Evolutionary conservation across 2,113 vertebrate genomes (phyloP).

Genomic region (Prunella himalayana): DNA sequence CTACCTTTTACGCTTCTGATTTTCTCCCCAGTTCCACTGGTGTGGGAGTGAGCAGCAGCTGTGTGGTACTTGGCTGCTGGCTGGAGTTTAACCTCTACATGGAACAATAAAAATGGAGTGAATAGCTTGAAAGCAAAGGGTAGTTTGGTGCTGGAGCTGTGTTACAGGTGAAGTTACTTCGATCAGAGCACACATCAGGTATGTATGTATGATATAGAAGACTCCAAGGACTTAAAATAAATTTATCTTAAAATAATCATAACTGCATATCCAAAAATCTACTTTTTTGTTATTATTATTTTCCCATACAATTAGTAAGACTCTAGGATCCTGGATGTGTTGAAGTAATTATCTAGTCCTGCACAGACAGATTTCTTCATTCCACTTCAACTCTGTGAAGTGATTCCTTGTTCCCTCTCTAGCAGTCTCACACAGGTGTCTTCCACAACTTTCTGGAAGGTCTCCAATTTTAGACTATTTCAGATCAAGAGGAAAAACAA

Average conservation of each 20-base stretch:
- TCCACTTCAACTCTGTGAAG: not conserved
- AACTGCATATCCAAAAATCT: not conserved
- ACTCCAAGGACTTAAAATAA: not conserved
- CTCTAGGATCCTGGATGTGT: not conserved
- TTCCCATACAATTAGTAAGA: not conserved
- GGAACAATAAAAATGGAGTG: not conserved
- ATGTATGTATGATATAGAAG: not conserved
- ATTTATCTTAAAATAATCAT: not conserved
- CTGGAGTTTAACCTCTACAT: not conserved
- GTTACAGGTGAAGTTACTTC: not conserved
- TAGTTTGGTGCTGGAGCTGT: not conserved
- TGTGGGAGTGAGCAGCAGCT: not conserved
- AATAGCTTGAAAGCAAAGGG: not conserved
- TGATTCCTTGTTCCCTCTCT: not conserved
- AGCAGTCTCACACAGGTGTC: not conserved
- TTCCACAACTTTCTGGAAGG: not conserved
- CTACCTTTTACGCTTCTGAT: not conserved
- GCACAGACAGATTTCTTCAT: not conserved
- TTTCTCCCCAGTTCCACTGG: not conserved
- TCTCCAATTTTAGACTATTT: not conserved
- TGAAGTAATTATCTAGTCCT: not conserved
- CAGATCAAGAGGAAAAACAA: not conserved
- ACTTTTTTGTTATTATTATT: rapidly evolving
- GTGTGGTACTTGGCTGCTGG: not conserved
- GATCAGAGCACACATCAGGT: not conserved